Evolutionary conservation across 23 tunicate species (phyloP).

Genomic region (Trididemnum nubilum): DNA sequence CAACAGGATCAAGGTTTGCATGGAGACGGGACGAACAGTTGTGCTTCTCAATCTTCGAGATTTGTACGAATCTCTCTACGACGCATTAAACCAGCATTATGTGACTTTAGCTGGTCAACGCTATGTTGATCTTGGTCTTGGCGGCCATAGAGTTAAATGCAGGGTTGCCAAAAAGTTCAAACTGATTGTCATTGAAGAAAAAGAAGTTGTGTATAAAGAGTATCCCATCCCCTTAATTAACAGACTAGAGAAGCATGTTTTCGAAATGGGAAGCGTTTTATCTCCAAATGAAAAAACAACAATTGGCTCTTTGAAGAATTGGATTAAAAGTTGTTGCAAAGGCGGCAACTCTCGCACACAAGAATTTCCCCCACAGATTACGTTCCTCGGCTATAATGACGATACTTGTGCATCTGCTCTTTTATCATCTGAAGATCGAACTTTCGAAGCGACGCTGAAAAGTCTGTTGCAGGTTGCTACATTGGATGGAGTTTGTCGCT

Average conservation of each 20-base stretch:
- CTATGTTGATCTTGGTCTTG: slow-evolving; percentile 82
- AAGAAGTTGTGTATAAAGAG: slow-evolving; percentile 54
- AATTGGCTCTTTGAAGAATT: slow-evolving; percentile 38
- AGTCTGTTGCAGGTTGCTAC: slow-evolving; percentile 53
- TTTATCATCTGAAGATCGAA: slow-evolving; percentile 9
- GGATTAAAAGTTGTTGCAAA: slow-evolving; percentile 33
- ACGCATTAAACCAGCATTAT: slow-evolving; percentile 49
- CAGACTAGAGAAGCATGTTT: slow-evolving; percentile 75
- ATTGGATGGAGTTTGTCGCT: slow-evolving; percentile 58
- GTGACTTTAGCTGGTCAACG: slow-evolving; percentile 47
- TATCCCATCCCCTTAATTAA: slow-evolving; percentile 86
- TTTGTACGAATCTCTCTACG: slow-evolving; percentile 44
- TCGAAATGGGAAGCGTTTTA: slow-evolving; percentile 51
- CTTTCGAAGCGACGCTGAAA: not conserved
- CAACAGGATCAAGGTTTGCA: slow-evolving; percentile 77
- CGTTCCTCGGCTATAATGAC: slow-evolving; percentile 61
- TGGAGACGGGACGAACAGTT: slow-evolving; percentile 80
- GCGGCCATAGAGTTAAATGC: slow-evolving; percentile 91
- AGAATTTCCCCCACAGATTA: slow-evolving; percentile 17
- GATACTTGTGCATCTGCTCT: slow-evolving; percentile 68
- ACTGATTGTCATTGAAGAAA: slow-evolving; percentile 81
- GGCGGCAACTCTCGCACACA: not conserved
- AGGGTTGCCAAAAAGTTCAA: slow-evolving; percentile 60
- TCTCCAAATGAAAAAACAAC: slow-evolving; percentile 16
- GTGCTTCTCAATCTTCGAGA: slow-evolving; percentile 49